These are phyloP conservation scores for Eupithecia abbreviata DNA, from an alignment of 2,888 invertebrate genomes.

Conservation along the genomic window DNA sequence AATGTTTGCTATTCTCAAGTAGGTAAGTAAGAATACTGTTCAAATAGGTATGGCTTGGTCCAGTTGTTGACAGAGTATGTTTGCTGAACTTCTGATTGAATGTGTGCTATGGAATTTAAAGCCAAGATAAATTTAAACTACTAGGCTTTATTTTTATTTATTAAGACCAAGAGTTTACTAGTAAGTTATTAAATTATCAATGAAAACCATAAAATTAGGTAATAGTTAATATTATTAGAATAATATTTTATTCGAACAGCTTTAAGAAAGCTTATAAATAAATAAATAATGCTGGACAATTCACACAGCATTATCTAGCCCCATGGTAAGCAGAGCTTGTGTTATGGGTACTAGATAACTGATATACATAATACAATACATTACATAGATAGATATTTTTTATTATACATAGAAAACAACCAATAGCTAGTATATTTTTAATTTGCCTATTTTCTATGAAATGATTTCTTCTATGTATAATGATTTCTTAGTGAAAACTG, in stretches of 20 bases:
- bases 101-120: constrained; percentile 46
- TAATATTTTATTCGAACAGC: background rate
- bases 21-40: constrained; percentile 59
- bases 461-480: background rate
- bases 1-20: constrained; percentile 64
- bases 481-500: background rate
- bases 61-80: constrained; percentile 77
- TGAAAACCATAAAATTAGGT: background rate
- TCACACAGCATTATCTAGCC: too few relatives aligned
- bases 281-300: too few relatives aligned
- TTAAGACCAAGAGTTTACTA: background rate
- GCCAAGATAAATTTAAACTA: constrained; percentile 32
- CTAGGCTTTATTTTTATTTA: background rate
- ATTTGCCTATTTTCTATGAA: background rate
- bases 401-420: too few relatives aligned
- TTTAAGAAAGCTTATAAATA: background rate
- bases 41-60: constrained; percentile 65
- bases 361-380: too few relatives aligned
- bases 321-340: too few relatives aligned
- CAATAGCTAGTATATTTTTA: background rate
- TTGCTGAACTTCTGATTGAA: constrained; percentile 71
- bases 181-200: background rate
- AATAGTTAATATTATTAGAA: background rate
- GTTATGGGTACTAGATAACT: too few relatives aligned
- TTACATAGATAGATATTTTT: too few relatives aligned